Evolutionary conservation across 2,113 vertebrate genomes (phyloP), one percentile per base, ranked within the genome.

Genomic region (Numenius arquata): DNA sequence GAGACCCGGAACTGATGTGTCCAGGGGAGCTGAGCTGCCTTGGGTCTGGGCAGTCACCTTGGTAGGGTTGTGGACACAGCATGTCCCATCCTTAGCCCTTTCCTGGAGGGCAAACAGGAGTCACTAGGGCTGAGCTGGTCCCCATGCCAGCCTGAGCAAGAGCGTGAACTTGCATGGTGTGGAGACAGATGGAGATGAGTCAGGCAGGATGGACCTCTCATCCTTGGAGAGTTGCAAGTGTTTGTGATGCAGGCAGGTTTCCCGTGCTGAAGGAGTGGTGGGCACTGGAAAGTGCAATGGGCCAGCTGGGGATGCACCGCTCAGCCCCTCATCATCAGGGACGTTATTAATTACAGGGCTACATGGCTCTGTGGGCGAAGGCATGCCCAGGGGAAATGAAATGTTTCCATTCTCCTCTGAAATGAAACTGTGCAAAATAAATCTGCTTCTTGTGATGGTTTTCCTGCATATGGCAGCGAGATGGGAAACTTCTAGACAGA

Each of bases 121-220:
- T 41, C 43, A 79, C 26, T 6, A 8, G n/a, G 23, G 23, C 50
- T 92, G 45, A 73, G 40, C 32, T 67, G 40, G 36, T 80, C 38
- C n/a, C 5, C 2, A 0, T 2, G 5, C 34, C 53, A 63, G 65
- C 16, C 52, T 3, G 11, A 62, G n/a, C 0, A 4, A 84, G 65
- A 30, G 20, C 0, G 0, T 32, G 52, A 58, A 19, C 36, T 71
- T 3, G 0, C 11, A 7, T 0, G 8, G 30, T 25, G 20, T 59
- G 14, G 23, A 89, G 52, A 17, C 30, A 19, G 55, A 55, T 7
- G 13, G 19, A 63, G n/a, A 56, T 27, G 34, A 66, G 25, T 16
- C 32, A 68, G 61, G 62, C 23, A 65, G 52, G 48, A 9, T 34
- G 45, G 30, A 47, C 19, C 21, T 36, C 36, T 67, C 29, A 18